Base-by-base conservation (phyloP, 2,888 invertebrate species). In the Pollenia griseotomentosa region DNA sequence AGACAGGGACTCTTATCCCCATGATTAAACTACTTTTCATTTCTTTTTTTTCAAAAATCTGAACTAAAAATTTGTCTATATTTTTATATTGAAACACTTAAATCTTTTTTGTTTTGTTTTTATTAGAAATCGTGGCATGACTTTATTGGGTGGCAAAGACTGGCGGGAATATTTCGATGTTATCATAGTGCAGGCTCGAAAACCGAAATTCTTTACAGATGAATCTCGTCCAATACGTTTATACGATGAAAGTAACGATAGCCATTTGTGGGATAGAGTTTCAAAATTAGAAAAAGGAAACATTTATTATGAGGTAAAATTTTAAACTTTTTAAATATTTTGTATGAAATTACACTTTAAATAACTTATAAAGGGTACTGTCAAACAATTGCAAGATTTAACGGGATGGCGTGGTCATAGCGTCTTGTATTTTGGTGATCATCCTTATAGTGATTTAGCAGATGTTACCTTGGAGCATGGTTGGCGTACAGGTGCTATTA, bases 401-500 rank as follows among this genome's bases (percentile, higher is more conserved):
- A 99, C 98, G 0, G 98, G 97, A 0, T 99, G 99, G 98, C 94
- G 95, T 81, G 98, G 98, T 0, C 97, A 97, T 90, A 97, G 97
- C 90, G 99, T 99, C 59, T 94, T 99, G 33, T 99, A 99, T 94
- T 99, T 99, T 94, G 99, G 99, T 0, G 99, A 99, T 94, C 99
- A 99, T 94, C 99, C 99, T 0, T 99, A 99, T 94, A 98, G 96
- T 91, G 99, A 99, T 94, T 95, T 99, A 83, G 99, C 99, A 10
- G 99, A 99, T 94, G 98, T 98, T 55, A 98, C 98, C 0, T 94
- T 99, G 51, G 97, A 98, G 92, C 98, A 99, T 93, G 99, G 99
- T 71, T 99, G 99, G 99, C 95, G 98, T 89, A 99, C 99, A 5
- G 99, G 99, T 0, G 99, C 99, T 53, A 99, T 99, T 88, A 99